Evolutionary conservation across 1,140 invertebrate species (phyloP), one percentile per base, ranked within the genome.

Genomic region (Hyposmocoma kahamanoa): DNA sequence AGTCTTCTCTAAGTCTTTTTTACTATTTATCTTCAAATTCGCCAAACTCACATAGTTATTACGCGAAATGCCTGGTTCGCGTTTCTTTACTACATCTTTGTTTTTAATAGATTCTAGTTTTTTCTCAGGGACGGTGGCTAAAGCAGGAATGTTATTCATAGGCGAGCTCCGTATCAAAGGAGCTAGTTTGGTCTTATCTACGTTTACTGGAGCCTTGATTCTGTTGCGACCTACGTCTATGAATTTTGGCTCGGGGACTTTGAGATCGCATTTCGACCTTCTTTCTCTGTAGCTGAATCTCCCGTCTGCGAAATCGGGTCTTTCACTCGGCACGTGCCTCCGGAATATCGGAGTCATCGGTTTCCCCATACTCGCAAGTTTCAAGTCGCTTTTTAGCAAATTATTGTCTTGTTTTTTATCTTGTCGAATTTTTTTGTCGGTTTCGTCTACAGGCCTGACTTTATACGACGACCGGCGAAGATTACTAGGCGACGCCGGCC

Each of bases 11-110:
- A 57, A 42, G 45, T 36, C 54, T 19, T 48, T 59, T 15, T 66
- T 62, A 39, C 67, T 72, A 42, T 75, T 75, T 8, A 87, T 86
- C 56, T 77, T 84, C 21, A 87, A 48, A 56, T 85, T 86, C 3
- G 84, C 86, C 20, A 87, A 51, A 47, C 81, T 83, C 1, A 86
- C 86, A 43, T 87, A 87, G 48, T 86, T 86, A 45, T 80, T 79
- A 1, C 75, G 64, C 2, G 82, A 82, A 39, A 85, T 86, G 0
- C 69, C 75, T 8, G 63, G 48, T 19, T 75, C 69, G 0, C 65
- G 51, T 22, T 55, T 62, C 39, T 74, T 79, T 3, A 53, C 47
- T n/a, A 44, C 48, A 1, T 47, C 42, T 19, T 55, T 43, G 17
- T 50, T 41, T 6, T 52, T 57, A 4, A 60, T 59, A 6, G 42